Evolutionary conservation across 2,797 vertebrate genomes (phyloP).

Genomic region (Melanogrammus aeglefinus): DNA sequence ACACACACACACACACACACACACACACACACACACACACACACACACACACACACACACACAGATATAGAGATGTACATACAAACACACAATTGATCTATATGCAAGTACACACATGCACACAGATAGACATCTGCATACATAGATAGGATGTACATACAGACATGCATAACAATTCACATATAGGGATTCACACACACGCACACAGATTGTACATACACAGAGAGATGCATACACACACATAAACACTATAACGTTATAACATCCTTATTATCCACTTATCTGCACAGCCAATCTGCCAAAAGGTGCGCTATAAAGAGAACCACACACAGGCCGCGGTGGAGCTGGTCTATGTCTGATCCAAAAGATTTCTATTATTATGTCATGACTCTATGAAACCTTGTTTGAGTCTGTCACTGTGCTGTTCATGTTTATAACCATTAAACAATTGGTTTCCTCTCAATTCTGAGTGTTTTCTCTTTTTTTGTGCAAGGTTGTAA

Average conservation of each 20-base stretch:
- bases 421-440: not conserved
- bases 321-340: not conserved
- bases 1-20: too few relatives aligned
- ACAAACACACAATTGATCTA: too few relatives aligned
- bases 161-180: too few relatives aligned
- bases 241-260: not conserved
- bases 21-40: too few relatives aligned
- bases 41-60: too few relatives aligned
- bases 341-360: not conserved
- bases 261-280: not conserved
- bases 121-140: too few relatives aligned
- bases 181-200: not conserved
- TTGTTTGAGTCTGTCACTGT: not conserved
- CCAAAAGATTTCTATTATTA: not conserved
- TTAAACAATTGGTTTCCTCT: slow-evolving; percentile 1
- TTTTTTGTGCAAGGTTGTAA: not conserved
- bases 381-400: not conserved
- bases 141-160: too few relatives aligned
- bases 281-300: not conserved
- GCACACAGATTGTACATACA: not conserved
- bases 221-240: not conserved
- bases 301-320: not conserved
- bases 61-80: too few relatives aligned
- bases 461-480: not conserved
- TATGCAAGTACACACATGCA: too few relatives aligned